phyloP scores from a whole-genome alignment of 2,113 vertebrate genomes.

The Tympanuchus pallidicinctus region DNA sequence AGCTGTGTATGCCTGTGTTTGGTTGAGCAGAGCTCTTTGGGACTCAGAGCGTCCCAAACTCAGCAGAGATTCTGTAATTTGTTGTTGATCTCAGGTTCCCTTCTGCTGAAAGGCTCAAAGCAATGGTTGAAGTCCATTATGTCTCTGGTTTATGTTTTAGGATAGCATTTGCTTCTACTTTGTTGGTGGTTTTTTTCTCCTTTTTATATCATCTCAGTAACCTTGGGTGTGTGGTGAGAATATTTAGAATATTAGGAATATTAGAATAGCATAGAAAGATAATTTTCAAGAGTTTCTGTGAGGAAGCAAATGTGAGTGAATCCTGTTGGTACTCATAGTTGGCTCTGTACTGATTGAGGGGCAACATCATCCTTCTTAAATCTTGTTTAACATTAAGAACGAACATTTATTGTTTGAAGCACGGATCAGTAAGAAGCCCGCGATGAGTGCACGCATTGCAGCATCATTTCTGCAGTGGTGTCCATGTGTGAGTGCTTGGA shows the following conservation, averaged over 20 bases:
- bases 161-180: accelerated
- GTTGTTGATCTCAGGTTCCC: background rate
- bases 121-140: background rate
- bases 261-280: background rate
- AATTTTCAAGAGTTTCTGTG: background rate
- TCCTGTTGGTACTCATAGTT: background rate
- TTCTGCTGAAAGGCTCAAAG: background rate
- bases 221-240: background rate
- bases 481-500: background rate
- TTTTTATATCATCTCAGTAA: background rate
- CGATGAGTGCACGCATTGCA: background rate
- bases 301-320: background rate
- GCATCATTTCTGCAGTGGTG: constrained; percentile 1
- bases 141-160: background rate
- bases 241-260: background rate
- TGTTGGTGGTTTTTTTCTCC: background rate
- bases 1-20: background rate
- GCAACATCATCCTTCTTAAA: background rate
- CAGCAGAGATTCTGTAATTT: background rate
- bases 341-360: background rate
- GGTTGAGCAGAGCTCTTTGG: background rate
- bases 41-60: background rate
- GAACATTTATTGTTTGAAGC: background rate
- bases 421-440: background rate
- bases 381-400: background rate